Base-by-base conservation (phyloP, 1,140 invertebrate genomes). In the Drusus annulatus region DNA sequence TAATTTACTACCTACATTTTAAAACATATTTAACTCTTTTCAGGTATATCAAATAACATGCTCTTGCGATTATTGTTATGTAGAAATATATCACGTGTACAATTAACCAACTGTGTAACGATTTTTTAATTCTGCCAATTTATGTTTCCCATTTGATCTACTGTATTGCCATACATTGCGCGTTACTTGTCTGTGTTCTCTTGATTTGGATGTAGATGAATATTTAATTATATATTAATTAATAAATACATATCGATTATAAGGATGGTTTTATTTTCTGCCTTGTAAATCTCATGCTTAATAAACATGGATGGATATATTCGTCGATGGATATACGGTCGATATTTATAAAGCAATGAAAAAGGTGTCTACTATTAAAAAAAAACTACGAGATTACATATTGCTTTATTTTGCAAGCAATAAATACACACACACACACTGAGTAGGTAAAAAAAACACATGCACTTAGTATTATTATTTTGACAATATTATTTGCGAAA, bases 231-330 rank as follows among this genome's bases (percentile, higher is more conserved):
- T 79, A 81, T 82, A 83, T 83, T 83, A 80, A 71, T 81, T 73
- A 83, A 83, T 83, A 83, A 83, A 83, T 83, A 83, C 82, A 83
- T 83, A 83, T 83, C 82, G 76, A 83, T 81, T 83, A 83, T 58
- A 56, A 80, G 7, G 21, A 68, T 83, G 65, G 81, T 83, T 83
- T 83, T 79, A 83, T 83, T 83, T 80, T 45, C 36, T 45, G 36
- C 36, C 36, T 45, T 45, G 10, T 45, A 13, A 45, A 13, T 13
- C 8, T 5, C 2, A 45, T 1, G 36, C 36, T 45, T 10, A 45
- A 45, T 45, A 13, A 36, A 10, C 36, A 45, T 45, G 10, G 13
- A 45, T 2, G 13, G 36, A 10, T 7, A 45, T 45, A 45, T 8
- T 45, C n/a, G n/a, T n/a, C n/a, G n/a, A n/a, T n/a, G n/a, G n/a